A percentile compares a stretch with the other conserved stretches of the same genome.
phyloP scores from a whole-genome alignment of 1,140 invertebrate species.

The Trichogramma pretiosum region DNA sequence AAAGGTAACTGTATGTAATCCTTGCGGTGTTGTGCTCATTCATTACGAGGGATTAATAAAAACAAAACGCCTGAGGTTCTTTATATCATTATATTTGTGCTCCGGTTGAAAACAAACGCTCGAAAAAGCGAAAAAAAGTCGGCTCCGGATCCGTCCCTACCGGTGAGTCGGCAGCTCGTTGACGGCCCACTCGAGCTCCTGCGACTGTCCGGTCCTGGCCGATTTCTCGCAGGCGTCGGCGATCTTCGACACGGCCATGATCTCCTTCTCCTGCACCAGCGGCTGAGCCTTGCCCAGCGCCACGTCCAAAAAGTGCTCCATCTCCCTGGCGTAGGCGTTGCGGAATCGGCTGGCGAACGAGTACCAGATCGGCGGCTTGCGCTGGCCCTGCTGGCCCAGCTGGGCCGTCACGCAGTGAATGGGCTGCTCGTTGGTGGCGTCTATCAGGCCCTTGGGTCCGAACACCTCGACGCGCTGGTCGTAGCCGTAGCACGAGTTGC shows the following conservation, averaged over 20 bases:
- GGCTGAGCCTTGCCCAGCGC: conserved; percentile 40
- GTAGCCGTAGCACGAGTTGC: conserved; percentile 57
- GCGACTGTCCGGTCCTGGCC: conserved; percentile 42
- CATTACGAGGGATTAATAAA: too few species aligned
- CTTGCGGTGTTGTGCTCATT: too few species aligned
- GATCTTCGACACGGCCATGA: conserved; percentile 49
- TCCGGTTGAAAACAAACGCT: too few species aligned
- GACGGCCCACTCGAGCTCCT: conserved; percentile 41
- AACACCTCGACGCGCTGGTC: conserved; percentile 64
- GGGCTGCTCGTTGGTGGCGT: conserved; percentile 50
- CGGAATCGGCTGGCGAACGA: conserved; percentile 56
- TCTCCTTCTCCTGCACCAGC: conserved; percentile 43
- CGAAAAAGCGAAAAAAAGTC: too few species aligned
- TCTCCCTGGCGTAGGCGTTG: conserved; percentile 51
- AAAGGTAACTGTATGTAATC: too few species aligned
- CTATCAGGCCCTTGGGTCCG: conserved; percentile 52
- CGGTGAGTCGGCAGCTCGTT: conserved; percentile 30
- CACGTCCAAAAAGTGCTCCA: conserved; percentile 60
- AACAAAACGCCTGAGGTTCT: too few species aligned
- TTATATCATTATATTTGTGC: too few species aligned
- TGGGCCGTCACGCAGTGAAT: conserved; percentile 41
- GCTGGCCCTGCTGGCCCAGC: conserved; percentile 38
- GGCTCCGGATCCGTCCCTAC: too few species aligned
- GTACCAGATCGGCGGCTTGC: conserved; percentile 49
- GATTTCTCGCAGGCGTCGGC: conserved; percentile 50